Base-by-base conservation (phyloP, 2,888 invertebrate genomes). In the Netelia inedita region DNA sequence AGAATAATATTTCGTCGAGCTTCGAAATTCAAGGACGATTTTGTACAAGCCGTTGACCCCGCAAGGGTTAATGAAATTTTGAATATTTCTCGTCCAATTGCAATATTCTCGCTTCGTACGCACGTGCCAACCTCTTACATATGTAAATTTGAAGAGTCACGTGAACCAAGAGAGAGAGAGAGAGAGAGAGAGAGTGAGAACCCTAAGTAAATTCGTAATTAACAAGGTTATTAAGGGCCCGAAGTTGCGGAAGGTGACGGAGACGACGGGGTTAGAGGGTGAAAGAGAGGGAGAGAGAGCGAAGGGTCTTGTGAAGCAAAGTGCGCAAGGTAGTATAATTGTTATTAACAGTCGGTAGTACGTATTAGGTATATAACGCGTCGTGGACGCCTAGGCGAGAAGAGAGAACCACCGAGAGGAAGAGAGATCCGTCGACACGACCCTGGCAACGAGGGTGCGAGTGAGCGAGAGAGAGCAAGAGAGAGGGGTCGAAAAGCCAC, bases 331-430 rank as follows among this genome's bases (percentile, higher is more conserved):
- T 43, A 55, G 78, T 81, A 50, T 84, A 74, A 81, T 81, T 84
- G 80, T 81, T 84, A 81, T 84, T 81, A 84, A 81, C 84, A 84
- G 72, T 75, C 59, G 23, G 69, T 21, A 78, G 35, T 63, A 78
- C 59, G 19, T 61, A 61, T 23, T 14, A 65, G 35, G 41, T 65
- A 19, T 74, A 61, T 43, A 76, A 75, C 35, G 74, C 35, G 11
- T 50, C 46, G 68, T 74, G 80, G 68, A 61, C 50, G 61, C 55
- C 35, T 41, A 61, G 74, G 50, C 50, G 23, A 21, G 16, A 19
- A 19, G 21, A 59, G 59, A 59, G 55, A 19, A 8, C 23, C n/a
- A 46, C 57, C 41, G 35, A 21, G 72, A 28, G 19, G 19, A 41
- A 73, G 46, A 1, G 61, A 41, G 55, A 53, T 61, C 16, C 55